A percentile compares a stretch with the other conserved stretches of the same genome.
These are phyloP conservation scores for Petrocephalus schoutedeni DNA, from an alignment of 2,797 vertebrate genomes.

Conservation along the genomic window DNA sequence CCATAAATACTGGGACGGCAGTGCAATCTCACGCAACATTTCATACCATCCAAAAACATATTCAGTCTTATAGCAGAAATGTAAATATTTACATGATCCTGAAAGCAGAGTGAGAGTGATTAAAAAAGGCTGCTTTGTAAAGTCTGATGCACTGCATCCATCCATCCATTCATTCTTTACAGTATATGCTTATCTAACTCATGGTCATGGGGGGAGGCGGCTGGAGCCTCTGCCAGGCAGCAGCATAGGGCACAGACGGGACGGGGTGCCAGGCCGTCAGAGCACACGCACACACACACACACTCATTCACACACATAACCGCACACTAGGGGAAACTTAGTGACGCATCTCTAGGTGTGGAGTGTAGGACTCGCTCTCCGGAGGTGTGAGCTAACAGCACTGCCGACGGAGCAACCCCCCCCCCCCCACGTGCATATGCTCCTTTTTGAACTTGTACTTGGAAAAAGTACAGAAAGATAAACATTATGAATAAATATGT, in stretches of 20 bases:
- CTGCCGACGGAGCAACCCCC: neutral
- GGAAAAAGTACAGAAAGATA: neutral
- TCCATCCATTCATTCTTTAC: neutral
- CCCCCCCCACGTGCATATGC: neutral
- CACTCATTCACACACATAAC: neutral
- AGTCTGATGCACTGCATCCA: neutral
- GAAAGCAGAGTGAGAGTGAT: neutral
- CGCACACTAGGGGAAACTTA: neutral
- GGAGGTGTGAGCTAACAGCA: neutral
- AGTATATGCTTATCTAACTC: neutral
- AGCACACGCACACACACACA: neutral
- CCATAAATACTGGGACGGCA: neutral
- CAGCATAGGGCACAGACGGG: neutral
- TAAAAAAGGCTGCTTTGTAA: neutral
- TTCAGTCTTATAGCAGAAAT: neutral
- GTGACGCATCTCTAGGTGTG: neutral
- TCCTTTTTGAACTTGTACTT: neutral
- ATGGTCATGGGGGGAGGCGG: neutral
- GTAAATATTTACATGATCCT: neutral
- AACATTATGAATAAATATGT: slow-evolving; percentile 2
- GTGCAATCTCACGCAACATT: neutral
- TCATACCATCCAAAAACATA: neutral
- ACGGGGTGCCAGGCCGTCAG: neutral
- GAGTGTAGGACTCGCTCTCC: neutral
- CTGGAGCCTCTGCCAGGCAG: neutral